Percentiles rank a stretch among this genome's conserved stretches.
These are phyloP conservation scores for Catharus bicknelli DNA, from an alignment of 2,113 vertebrate genomes.

Conservation along the genomic window DNA sequence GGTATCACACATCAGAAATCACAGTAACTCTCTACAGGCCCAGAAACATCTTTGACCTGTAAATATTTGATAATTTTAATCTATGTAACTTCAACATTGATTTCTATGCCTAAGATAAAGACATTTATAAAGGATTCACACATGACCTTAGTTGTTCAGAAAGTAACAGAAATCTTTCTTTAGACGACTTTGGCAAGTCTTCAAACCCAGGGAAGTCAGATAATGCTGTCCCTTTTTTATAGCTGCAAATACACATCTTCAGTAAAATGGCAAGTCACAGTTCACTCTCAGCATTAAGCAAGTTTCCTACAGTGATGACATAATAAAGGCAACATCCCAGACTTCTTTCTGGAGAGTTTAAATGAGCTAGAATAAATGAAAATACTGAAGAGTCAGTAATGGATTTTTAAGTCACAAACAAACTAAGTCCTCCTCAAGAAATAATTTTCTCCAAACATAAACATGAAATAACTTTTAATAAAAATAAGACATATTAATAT, in stretches of 20 bases:
- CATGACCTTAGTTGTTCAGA: not conserved
- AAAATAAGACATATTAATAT: constrained; percentile 12
- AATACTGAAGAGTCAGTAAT: not conserved
- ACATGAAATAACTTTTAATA: constrained; percentile 39
- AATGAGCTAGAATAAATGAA: not conserved
- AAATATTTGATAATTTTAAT: not conserved
- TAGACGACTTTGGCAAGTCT: not conserved
- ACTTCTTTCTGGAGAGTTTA: not conserved
- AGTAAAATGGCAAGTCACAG: not conserved
- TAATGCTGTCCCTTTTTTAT: not conserved
- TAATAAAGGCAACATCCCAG: not conserved
- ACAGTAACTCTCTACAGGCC: not conserved
- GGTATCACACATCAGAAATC: not conserved
- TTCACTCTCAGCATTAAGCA: not conserved
- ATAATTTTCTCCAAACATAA: not conserved
- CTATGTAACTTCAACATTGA: not conserved
- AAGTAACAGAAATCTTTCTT: not conserved
- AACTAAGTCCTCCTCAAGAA: constrained; percentile 1
- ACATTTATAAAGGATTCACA: not conserved
- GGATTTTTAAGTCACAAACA: not conserved
- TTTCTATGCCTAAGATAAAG: not conserved
- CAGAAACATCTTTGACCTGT: not conserved
- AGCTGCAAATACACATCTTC: not conserved
- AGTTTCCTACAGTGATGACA: not conserved
- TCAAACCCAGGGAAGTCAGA: not conserved